Evolutionary conservation across 2,888 invertebrate species (phyloP).

Genomic region (Camptogramma bilineatum): DNA sequence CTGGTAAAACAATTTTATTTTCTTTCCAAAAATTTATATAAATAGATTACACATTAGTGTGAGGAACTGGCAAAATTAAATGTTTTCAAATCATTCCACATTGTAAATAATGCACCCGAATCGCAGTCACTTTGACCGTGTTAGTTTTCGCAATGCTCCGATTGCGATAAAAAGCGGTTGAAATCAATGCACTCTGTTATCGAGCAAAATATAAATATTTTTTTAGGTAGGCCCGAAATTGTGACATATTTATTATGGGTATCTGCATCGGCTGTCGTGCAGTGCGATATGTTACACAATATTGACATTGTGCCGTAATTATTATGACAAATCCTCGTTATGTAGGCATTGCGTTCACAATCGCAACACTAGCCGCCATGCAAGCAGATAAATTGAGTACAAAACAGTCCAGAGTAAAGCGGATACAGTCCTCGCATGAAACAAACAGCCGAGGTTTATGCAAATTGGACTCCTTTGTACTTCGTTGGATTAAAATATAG

Average conservation of each 20-base stretch:
- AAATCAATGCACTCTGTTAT: conserved; percentile 17
- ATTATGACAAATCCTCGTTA: conserved; percentile 35
- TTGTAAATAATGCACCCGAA: background rate
- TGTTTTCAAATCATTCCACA: background rate
- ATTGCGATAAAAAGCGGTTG: conserved; percentile 9
- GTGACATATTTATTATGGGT: conserved; percentile 21
- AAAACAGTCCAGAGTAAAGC: conserved; percentile 76
- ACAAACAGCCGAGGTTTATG: conserved; percentile 84
- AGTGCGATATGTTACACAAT: conserved; percentile 19
- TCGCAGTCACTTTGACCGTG: background rate
- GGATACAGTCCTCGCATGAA: conserved; percentile 81
- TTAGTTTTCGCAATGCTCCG: background rate
- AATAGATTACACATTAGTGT: conserved; percentile 8
- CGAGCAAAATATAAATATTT: background rate
- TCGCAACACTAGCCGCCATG: conserved; percentile 49
- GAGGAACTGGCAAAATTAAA: background rate
- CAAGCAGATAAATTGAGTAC: conserved; percentile 78
- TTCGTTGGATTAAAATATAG: conserved; percentile 84
- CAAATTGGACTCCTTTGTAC: conserved; percentile 84
- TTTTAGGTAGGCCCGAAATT: conserved; percentile 2
- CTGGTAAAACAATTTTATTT: conserved; percentile 55
- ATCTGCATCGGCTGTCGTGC: conserved; percentile 21
- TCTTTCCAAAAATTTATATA: conserved; percentile 15
- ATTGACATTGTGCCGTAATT: conserved; percentile 27
- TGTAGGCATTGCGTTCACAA: conserved; percentile 42